phyloP scores from a whole-genome alignment of 2,113 vertebrate species.

The Silurus asotus region DNA sequence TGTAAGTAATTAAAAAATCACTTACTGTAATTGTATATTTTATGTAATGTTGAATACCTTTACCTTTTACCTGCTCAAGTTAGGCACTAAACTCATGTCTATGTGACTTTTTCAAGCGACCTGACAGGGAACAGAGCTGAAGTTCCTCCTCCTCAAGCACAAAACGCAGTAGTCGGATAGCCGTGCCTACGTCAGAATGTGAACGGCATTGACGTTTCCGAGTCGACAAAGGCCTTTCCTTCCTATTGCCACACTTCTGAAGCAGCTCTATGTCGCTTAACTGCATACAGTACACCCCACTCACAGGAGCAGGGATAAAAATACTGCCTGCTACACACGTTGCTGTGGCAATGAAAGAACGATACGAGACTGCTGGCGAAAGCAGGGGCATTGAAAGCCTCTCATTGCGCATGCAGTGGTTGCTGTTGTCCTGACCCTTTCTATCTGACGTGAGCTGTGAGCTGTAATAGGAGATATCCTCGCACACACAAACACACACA shows the following conservation, averaged over 20 bases:
- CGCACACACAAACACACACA: not conserved
- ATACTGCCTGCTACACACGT: constrained; percentile 41
- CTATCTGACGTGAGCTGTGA: constrained; percentile 30
- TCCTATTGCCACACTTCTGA: not conserved
- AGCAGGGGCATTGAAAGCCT: constrained; percentile 41
- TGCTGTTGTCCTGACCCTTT: constrained; percentile 35
- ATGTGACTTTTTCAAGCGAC: not conserved
- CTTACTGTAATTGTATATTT: too few species aligned
- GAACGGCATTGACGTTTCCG: constrained; percentile 14
- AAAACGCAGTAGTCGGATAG: not conserved
- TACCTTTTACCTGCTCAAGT: too few species aligned
- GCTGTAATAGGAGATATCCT: constrained; percentile 14
- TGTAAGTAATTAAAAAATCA: too few species aligned
- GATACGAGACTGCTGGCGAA: constrained; percentile 32
- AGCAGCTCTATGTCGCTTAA: not conserved
- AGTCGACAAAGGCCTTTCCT: constrained; percentile 1
- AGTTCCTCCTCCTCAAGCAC: not conserved
- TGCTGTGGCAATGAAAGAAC: constrained; percentile 53
- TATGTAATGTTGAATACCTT: too few species aligned
- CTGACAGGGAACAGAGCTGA: not conserved
- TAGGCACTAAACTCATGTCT: not conserved
- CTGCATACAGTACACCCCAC: constrained; percentile 1
- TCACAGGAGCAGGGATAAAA: constrained; percentile 44
- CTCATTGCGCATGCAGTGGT: constrained; percentile 26
- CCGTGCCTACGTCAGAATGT: not conserved